Base-by-base conservation (phyloP, 2,113 vertebrate genomes). In the Trinectes maculatus region DNA sequence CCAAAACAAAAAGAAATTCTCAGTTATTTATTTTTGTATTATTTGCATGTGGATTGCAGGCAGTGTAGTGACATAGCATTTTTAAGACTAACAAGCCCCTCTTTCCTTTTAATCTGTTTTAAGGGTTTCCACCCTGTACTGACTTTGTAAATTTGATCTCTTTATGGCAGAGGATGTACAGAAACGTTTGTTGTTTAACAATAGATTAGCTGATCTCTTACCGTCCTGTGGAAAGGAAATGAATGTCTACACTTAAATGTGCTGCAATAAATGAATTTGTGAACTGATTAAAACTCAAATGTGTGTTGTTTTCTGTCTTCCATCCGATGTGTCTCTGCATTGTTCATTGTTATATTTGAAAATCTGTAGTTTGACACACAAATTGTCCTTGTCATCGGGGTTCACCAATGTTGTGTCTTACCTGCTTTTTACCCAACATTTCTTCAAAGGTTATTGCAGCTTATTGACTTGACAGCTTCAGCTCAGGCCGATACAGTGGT, bases 261-360 rank as follows among this genome's bases (percentile, higher is more conserved):
- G 77, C 85, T 91, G 86, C 86, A 92, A 91, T 92, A 91, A 92
- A 92, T 75, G 47, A 85, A 61, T 89, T 86, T 86, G 69, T 83
- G 72, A 87, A 83, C 54, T 82, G 81, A 82, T 53, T 79, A 42
- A 76, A 5, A 77, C 19, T 4, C 0, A 61, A 53, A 25, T 25
- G 6, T 51, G n/a, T 58, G 5, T 0, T 0, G 8, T 24, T 34
- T 4, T 34, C 6, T 11, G 65, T 67, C 19, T 33, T 15, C 31
- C 59, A 28, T 29, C n/a, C n/a, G n/a, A n/a, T n/a, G 25, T 46
- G 1, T 24, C 25, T 46, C 21, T 54, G 8, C 7, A 4, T 19
- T 34, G 19, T n/a, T n/a, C n/a, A n/a, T n/a, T n/a, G n/a, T n/a
- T n/a, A n/a, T n/a, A n/a, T n/a, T n/a, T n/a, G n/a, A n/a, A n/a